Base-by-base conservation (phyloP, 2,888 invertebrate genomes). In the Calameuta pallipes region DNA sequence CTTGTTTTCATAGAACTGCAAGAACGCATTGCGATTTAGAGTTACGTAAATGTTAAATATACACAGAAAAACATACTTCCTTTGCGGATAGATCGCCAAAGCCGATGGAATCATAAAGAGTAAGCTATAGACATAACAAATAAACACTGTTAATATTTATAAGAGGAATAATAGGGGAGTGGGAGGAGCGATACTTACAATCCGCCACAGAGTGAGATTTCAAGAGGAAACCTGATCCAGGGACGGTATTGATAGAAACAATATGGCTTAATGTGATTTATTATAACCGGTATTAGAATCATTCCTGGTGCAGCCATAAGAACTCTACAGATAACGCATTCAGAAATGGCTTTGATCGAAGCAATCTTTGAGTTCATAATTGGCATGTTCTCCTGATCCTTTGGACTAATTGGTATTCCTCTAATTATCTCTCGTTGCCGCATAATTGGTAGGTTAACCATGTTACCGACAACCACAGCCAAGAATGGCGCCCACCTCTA, bases 401-500 rank as follows among this genome's bases (percentile, higher is more conserved):
- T 74, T 1, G 70, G 4, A 15, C 78, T 82, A 33, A 86, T 35
- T 3, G 85, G 82, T 74, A 82, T 84, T 34, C 84, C 86, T 4
- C 73, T 78, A 74, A 35, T 37, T 31, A 87, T 81, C 76, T 87
- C 87, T 4, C 79, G 80, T 69, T 83, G 81, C 31, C 84, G 81
- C 80, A 86, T 84, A 70, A 87, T 77, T 4, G 85, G 83, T 12
- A 87, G 78, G 79, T 87, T 87, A 4, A 81, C 78, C 35, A 83
- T 75, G 36, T 87, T 84, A n/a, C 86, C 84, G 9, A 74, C 80
- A 12, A 80, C 82, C 36, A 85, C 79, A 9, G 84, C 85, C 23
- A 82, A 82, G 78, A 87, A 84, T 6, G 87, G 86, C 36, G 80
- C 81, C 75, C 80, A 83, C 78, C 80, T 82, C 87, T 87, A 56